Evolutionary conservation across 1,140 invertebrate genomes (phyloP).

Genomic region (Drosophila mayri): DNA sequence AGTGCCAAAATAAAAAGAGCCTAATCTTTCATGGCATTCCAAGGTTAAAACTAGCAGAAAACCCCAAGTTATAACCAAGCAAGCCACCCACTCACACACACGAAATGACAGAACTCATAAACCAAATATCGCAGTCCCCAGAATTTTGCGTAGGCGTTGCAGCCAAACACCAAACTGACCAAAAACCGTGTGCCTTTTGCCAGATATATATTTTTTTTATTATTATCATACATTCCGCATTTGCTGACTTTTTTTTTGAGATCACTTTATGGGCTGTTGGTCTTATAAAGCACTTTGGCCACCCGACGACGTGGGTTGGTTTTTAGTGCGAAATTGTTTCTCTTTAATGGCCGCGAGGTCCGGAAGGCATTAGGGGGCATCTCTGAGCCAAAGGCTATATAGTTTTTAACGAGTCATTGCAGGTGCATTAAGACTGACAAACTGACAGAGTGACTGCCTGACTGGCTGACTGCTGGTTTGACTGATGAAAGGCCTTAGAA

Average conservation of each 20-base stretch:
- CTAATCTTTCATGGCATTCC: conserved; percentile 13
- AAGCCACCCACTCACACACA: conserved; percentile 21
- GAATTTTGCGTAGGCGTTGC: conserved; percentile 54
- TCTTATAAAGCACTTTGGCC: conserved; percentile 50
- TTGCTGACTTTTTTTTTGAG: conserved; percentile 16
- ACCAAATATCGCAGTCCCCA: conserved; percentile 41
- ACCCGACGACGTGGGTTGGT: conserved; percentile 41
- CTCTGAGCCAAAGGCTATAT: conserved; percentile 16
- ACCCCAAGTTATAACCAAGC: conserved; percentile 14
- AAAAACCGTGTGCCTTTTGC: conserved; percentile 51
- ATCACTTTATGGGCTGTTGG: conserved; percentile 45
- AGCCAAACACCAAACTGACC: conserved; percentile 41
- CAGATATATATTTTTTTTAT: conserved; percentile 21
- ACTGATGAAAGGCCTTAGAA: conserved; percentile 56
- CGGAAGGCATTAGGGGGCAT: conserved; percentile 35
- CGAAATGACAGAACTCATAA: conserved; percentile 42
- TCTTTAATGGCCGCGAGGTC: conserved; percentile 43
- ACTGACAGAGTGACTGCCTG: conserved; percentile 24
- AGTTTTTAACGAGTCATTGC: conserved; percentile 71
- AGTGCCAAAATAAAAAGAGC: neutral
- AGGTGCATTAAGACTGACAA: conserved; percentile 62
- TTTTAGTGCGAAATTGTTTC: conserved; percentile 54
- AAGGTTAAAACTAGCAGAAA: conserved; percentile 30
- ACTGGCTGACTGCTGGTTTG: conserved; percentile 18
- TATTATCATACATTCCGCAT: conserved; percentile 27